These are phyloP conservation scores for Spatulosminthurus flaviceps DNA, from an alignment of 2,888 invertebrate genomes.

Conservation along the genomic window DNA sequence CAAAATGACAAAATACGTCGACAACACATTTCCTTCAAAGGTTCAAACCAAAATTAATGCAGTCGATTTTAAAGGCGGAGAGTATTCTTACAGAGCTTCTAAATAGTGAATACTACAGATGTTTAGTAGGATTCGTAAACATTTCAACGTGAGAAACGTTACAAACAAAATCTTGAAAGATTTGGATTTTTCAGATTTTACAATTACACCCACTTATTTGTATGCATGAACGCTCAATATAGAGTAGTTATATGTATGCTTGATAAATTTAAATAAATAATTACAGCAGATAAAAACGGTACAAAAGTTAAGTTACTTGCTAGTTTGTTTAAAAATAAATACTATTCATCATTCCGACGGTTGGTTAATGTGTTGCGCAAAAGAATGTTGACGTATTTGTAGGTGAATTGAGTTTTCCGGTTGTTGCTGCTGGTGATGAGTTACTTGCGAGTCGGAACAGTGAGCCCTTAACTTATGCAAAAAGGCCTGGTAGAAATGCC, in stretches of 20 bases:
- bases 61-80: too few relatives aligned
- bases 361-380: conserved; percentile 18
- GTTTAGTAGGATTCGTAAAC: too few relatives aligned
- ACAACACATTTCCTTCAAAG: too few relatives aligned
- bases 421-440: neutral
- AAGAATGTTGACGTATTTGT: conserved; percentile 39
- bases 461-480: conserved; percentile 66
- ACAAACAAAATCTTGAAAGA: too few relatives aligned
- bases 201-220: too few relatives aligned
- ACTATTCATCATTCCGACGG: neutral
- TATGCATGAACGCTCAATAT: too few relatives aligned
- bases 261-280: neutral
- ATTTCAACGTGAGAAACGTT: too few relatives aligned
- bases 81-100: too few relatives aligned
- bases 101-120: too few relatives aligned
- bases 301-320: neutral
- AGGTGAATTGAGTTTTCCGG: conserved; percentile 27
- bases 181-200: too few relatives aligned
- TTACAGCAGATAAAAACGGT: neutral
- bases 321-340: neutral
- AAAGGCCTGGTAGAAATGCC: conserved; percentile 69
- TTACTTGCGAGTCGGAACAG: neutral
- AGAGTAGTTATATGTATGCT: neutral
- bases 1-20: too few relatives aligned
- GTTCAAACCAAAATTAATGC: too few relatives aligned